Conservation (phyloP, 2,888 invertebrate species). For the Papilio elwesi region DNA sequence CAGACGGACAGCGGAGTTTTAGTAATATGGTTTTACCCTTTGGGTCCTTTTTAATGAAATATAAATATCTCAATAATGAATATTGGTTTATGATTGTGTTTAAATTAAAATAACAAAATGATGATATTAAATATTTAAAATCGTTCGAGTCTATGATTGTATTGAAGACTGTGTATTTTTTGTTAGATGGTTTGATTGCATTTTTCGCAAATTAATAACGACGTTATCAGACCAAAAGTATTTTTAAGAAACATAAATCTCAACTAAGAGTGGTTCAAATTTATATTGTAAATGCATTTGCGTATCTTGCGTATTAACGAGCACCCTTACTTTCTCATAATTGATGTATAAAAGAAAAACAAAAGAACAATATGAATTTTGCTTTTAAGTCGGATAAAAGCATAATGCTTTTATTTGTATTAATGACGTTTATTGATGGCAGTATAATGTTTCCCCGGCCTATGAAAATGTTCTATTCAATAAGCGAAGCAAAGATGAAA, state of each 20-base stretch:
- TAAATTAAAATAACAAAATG: background rate
- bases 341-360: constrained; percentile 8
- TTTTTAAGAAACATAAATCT: too few species aligned
- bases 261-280: too few species aligned
- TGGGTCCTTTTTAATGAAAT: too few species aligned
- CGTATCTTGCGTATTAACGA: constrained; percentile 3
- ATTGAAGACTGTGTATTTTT: too few species aligned
- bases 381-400: constrained; percentile 28
- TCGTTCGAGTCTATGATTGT: too few species aligned
- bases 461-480: constrained; percentile 27
- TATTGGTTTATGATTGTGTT: background rate
- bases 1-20: too few species aligned
- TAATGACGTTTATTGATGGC: constrained; percentile 35
- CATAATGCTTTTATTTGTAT: constrained; percentile 7
- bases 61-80: too few species aligned
- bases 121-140: too few species aligned
- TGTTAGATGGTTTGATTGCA: too few species aligned
- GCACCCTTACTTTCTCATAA: constrained; percentile 4
- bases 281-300: constrained; percentile 15
- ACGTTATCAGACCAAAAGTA: too few species aligned
- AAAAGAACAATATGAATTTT: background rate
- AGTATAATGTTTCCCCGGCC: background rate
- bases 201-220: too few species aligned
- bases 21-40: too few species aligned
- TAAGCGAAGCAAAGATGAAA: constrained; percentile 33